Evolutionary conservation across 2,113 vertebrate genomes (phyloP), one percentile per base, ranked within the genome.

Genomic region (Copsychus sechellarum): DNA sequence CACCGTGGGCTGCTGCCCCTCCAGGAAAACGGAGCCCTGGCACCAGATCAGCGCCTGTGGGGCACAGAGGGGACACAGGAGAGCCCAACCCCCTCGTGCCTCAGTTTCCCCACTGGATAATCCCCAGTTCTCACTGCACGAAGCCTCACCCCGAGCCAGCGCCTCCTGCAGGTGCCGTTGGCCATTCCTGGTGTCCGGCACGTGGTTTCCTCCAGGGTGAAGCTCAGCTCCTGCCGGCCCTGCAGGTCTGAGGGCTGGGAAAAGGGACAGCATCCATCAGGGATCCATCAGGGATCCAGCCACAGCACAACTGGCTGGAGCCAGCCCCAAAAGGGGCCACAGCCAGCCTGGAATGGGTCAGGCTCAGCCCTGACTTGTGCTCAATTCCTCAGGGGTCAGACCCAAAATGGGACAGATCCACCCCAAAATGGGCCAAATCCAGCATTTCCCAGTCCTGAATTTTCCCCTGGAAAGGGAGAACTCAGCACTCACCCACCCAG

Each of bases 261-360:
- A 10, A 73, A 33, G 50, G 43, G 26, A 69, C 50, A 54, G 26
- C 10, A 38, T 9, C 38, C 38, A 38, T 38, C 38, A 38, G 38
- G 38, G 38, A 42, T 42, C 42, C 42, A 42, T 42, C 42, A 42
- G 42, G 42, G 16, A 43, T 43, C 42, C 15, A 6, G 14, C 22
- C 3, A 4, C 7, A 70, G 76, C 18, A 1, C 15, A 28, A 5
- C 0, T 1, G 33, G 36, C 17, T 0, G 0, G 56, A 42, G 13
- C 13, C 38, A 3, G 25, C n/a, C 29, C 72, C 5, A 2, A 2
- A 3, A 64, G 15, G 33, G 3, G 45, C 9, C 45, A 11, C 34
- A n/a, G n/a, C 82, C 93, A 31, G 42, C 69, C 79, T 1, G 12
- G 69, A n/a, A 33, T 0, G 28, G 43, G 1, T 7, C n/a, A 19